A percentile compares a stretch with the other conserved stretches of the same genome.
Conservation (phyloP, 2,888 invertebrate genomes). For the Hesperia comma region DNA sequence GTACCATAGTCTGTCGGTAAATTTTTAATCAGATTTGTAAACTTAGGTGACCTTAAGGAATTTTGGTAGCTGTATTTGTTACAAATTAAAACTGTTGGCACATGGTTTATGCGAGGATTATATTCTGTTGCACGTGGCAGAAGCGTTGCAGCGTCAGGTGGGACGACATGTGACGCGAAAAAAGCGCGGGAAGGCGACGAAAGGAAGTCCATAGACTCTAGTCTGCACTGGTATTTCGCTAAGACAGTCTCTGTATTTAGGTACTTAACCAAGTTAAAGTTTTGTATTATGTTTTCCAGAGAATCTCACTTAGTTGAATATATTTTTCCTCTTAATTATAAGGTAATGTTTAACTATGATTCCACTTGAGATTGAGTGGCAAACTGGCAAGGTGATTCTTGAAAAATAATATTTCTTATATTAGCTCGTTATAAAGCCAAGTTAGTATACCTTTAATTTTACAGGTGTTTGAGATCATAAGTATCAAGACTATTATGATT, state of each 20-base stretch:
- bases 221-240: conserved; percentile 4
- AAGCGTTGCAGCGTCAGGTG: conserved; percentile 29
- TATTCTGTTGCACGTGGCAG: conserved; percentile 26
- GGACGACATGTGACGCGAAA: conserved; percentile 40
- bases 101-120: conserved; percentile 10
- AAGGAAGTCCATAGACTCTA: conserved; percentile 40
- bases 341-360: no score
- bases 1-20: no score
- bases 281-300: no score
- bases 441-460: background rate
- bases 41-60: no score
- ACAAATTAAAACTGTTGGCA: background rate
- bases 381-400: no score
- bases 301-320: no score
- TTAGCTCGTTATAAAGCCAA: background rate
- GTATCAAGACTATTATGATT: background rate
- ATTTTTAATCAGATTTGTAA: no score
- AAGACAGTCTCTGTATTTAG: background rate
- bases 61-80: background rate
- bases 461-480: background rate
- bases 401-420: no score
- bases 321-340: no score
- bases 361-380: no score
- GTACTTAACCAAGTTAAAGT: background rate
- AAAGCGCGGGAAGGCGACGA: conserved; percentile 44